A percentile compares a stretch with the other conserved stretches of the same genome.
These are phyloP conservation scores for Tachystola acroxantha DNA, from an alignment of 2,888 invertebrate genomes.

Conservation along the genomic window DNA sequence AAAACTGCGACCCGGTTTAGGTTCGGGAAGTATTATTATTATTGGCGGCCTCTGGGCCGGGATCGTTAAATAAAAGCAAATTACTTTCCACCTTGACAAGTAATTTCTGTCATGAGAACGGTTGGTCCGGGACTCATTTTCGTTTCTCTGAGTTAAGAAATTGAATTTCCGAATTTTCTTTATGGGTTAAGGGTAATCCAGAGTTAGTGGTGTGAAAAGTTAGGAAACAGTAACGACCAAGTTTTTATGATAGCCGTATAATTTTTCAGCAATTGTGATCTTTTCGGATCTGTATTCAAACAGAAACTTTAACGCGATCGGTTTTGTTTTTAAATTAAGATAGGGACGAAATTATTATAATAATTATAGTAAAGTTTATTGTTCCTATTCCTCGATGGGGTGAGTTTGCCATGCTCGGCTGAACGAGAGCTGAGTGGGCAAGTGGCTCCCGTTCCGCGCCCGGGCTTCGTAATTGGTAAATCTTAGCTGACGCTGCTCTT, in stretches of 20 bases:
- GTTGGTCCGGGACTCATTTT: slow-evolving; percentile 19
- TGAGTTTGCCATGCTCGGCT: slow-evolving; percentile 18
- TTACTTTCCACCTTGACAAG: slow-evolving; percentile 28
- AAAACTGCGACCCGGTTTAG: slow-evolving; percentile 27
- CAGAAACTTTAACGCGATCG: too few relatives aligned
- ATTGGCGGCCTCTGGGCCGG: slow-evolving; percentile 23
- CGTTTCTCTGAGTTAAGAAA: slow-evolving; percentile 22
- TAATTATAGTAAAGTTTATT: too few relatives aligned
- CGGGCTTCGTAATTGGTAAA: slow-evolving; percentile 71
- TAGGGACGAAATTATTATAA: background rate
- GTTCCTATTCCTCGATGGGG: too few relatives aligned
- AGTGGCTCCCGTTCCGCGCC: slow-evolving; percentile 54
- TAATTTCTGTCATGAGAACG: slow-evolving; percentile 30
- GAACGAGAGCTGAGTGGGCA: slow-evolving; percentile 49
- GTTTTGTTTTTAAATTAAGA: background rate
- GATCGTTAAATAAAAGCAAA: slow-evolving; percentile 25
- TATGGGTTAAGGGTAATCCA: slow-evolving; percentile 24
- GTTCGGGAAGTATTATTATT: slow-evolving; percentile 28
- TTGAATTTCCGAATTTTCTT: slow-evolving; percentile 25
- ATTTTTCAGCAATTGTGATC: too few relatives aligned
- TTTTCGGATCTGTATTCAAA: background rate
- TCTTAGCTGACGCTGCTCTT: slow-evolving; percentile 72
- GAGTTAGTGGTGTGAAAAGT: slow-evolving; percentile 25
- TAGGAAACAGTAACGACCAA: slow-evolving; percentile 16
- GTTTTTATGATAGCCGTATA: slow-evolving; percentile 34